phyloP scores from a whole-genome alignment of 2,888 invertebrate genomes.

The Zelleria hepariella region DNA sequence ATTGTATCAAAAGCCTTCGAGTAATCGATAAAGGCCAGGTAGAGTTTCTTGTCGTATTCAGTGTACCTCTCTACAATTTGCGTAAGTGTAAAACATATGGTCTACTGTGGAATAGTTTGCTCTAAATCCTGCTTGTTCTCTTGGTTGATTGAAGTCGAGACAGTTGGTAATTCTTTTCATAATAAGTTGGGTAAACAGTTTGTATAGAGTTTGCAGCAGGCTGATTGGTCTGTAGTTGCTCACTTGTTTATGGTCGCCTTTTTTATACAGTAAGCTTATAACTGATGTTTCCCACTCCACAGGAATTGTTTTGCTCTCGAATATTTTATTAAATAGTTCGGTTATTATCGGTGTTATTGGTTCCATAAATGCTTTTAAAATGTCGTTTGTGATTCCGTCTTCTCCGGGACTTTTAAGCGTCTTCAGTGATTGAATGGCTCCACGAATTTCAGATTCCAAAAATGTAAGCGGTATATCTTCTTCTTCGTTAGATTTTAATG shows the following conservation, averaged over 20 bases:
- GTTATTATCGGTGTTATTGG: conserved; percentile 8
- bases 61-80: background rate
- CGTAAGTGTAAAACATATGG: background rate
- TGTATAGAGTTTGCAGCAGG: background rate
- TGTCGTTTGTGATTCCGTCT: conserved; percentile 8
- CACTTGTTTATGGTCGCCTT: background rate
- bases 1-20: conserved; percentile 1
- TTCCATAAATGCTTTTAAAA: conserved; percentile 6
- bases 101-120: background rate
- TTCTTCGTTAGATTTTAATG: background rate
- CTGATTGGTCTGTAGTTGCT: conserved; percentile 1
- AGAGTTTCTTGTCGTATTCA: background rate
- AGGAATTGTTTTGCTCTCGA: background rate
- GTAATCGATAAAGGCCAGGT: conserved; percentile 2
- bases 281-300: background rate
- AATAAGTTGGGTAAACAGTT: background rate
- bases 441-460: too few relatives aligned
- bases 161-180: background rate
- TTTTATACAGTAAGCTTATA: background rate
- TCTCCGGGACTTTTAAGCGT: conserved; percentile 7
- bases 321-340: conserved; percentile 7
- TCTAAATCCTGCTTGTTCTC: background rate
- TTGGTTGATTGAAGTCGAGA: background rate
- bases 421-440: conserved; percentile 4
- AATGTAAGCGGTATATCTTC: background rate